Evolutionary conservation across 2,113 vertebrate genomes (phyloP).

Genomic region (Microtus pennsylvanicus): DNA sequence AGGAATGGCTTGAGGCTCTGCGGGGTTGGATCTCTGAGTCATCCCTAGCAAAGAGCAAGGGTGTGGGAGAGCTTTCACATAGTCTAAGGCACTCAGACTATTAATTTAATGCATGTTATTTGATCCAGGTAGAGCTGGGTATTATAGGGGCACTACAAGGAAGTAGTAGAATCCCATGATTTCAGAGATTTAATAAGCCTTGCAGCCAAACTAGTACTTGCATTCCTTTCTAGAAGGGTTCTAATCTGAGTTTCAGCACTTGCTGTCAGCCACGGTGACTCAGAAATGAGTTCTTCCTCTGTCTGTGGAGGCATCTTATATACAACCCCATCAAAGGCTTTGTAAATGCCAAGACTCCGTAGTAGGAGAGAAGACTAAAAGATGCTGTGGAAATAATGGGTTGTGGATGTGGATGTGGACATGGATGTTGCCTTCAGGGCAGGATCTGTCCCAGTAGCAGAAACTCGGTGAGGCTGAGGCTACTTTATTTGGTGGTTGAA

Average conservation of each 20-base stretch:
- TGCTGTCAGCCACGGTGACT: background rate
- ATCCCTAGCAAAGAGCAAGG: background rate
- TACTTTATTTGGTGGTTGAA: background rate
- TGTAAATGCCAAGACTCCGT: background rate
- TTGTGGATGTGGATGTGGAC: too few relatives aligned
- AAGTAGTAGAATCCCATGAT: conserved; percentile 5
- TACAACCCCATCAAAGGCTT: background rate
- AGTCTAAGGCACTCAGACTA: background rate
- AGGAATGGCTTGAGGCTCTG: conserved; percentile 7
- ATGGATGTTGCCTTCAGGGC: background rate
- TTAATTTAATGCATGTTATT: background rate
- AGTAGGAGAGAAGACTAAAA: background rate
- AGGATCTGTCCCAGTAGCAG: background rate
- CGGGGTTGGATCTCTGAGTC: conserved; percentile 7
- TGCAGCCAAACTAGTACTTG: background rate
- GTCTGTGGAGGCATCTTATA: background rate
- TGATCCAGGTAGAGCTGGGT: background rate
- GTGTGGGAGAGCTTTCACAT: background rate
- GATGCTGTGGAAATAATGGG: background rate
- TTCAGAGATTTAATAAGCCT: background rate
- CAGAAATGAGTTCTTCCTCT: conserved; percentile 45
- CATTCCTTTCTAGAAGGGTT: conserved; percentile 3
- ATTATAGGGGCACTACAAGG: background rate
- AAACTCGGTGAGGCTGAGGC: background rate
- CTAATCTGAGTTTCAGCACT: background rate